Percentiles rank a stretch among this genome's conserved stretches.
These are phyloP conservation scores for Macrotus californicus DNA, from an alignment of 2,113 vertebrate species.

Conservation along the genomic window DNA sequence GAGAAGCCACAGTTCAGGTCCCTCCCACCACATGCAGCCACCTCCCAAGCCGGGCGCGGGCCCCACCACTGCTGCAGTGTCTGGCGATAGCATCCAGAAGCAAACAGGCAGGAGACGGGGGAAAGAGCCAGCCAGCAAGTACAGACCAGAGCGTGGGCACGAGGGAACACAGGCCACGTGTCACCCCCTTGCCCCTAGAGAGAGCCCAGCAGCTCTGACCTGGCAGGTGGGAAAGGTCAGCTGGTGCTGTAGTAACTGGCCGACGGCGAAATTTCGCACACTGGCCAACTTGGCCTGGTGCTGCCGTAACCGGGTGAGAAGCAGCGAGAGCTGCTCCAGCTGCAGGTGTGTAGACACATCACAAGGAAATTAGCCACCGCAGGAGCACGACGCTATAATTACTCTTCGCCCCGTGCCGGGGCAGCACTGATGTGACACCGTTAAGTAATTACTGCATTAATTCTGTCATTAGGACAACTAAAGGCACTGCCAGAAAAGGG, in stretches of 20 bases:
- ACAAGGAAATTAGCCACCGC: conserved; percentile 81
- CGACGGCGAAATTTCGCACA: conserved; percentile 88
- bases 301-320: conserved; percentile 96
- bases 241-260: conserved; percentile 92
- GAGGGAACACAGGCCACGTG: conserved; percentile 71
- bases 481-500: conserved; percentile 48
- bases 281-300: conserved; percentile 97
- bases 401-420: conserved; percentile 75
- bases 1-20: conserved; percentile 21
- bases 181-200: conserved; percentile 67
- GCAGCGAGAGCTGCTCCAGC: conserved; percentile 97
- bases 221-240: conserved; percentile 90
- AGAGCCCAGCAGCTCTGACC: conserved; percentile 86
- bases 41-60: background rate
- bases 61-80: background rate
- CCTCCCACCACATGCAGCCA: conserved; percentile 49
- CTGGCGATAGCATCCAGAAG: conserved; percentile 38
- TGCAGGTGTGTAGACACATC: conserved; percentile 87
- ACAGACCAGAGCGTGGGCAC: conserved; percentile 62
- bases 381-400: conserved; percentile 64
- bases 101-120: conserved; percentile 38
- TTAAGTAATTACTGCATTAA: conserved; percentile 70
- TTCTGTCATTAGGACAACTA: conserved; percentile 64
- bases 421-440: conserved; percentile 66
- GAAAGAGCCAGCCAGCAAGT: conserved; percentile 17